Evolutionary conservation across 2,797 vertebrate species (phyloP).

Genomic region (Arctocebus calabarensis): DNA sequence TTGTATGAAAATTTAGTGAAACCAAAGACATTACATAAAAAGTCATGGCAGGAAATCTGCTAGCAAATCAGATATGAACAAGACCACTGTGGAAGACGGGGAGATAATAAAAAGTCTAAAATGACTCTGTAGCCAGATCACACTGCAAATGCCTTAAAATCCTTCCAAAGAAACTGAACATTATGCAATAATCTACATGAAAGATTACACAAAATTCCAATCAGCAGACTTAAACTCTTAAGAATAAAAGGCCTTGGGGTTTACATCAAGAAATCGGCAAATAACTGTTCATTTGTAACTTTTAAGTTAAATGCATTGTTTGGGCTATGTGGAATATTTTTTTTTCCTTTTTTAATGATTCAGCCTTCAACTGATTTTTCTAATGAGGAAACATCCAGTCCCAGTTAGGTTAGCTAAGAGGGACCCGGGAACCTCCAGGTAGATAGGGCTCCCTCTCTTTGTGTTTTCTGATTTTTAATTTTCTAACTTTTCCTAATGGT

Average conservation of each 20-base stretch:
- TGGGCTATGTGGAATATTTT: background rate
- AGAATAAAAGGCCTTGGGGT: background rate
- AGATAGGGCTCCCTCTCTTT: background rate
- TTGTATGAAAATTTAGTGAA: constrained; percentile 56
- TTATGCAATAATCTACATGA: background rate
- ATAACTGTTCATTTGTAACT: background rate
- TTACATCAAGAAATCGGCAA: background rate
- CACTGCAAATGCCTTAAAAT: background rate
- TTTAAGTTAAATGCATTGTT: constrained; percentile 28
- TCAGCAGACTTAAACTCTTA: constrained; percentile 7
- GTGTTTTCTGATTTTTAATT: constrained; percentile 7
- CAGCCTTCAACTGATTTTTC: constrained; percentile 18
- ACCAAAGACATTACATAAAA: constrained; percentile 46
- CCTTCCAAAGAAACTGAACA: constrained; percentile 12
- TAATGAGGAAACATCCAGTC: constrained; percentile 24
- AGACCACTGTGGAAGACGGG: background rate
- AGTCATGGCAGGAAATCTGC: background rate
- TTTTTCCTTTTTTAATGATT: background rate
- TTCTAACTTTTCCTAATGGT: background rate
- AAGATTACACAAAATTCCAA: background rate
- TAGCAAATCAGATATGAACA: constrained; percentile 19
- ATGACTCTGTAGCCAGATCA: background rate
- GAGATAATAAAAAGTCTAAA: constrained; percentile 46
- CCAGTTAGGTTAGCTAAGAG: background rate
- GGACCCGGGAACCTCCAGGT: background rate